A percentile compares a stretch with the other conserved stretches of the same genome.
These are phyloP conservation scores for Xenus cinereus DNA, from an alignment of 2,113 vertebrate species.

Conservation along the genomic window DNA sequence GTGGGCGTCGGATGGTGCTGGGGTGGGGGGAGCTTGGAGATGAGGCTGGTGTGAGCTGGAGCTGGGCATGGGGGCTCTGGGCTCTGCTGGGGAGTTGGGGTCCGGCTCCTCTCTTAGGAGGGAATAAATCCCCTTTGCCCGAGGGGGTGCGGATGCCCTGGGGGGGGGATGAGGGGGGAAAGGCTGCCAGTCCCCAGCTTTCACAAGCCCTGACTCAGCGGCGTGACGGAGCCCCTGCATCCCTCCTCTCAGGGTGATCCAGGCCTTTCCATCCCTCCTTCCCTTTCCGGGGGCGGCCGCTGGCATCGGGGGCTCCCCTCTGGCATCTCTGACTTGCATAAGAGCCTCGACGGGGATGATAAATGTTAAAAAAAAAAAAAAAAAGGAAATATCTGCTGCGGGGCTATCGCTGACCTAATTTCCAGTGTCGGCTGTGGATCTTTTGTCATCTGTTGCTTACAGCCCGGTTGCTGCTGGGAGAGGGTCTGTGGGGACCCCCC, in stretches of 20 bases:
- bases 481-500: background rate
- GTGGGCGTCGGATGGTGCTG: background rate
- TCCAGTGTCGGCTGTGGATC: background rate
- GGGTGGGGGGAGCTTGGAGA: background rate
- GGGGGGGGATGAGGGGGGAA: background rate
- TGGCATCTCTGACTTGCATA: background rate
- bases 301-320: background rate
- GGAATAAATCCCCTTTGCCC: background rate
- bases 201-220: background rate
- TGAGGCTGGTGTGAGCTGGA: background rate
- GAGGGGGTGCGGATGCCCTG: rapidly evolving
- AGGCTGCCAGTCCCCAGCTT: background rate
- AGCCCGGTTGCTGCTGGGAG: background rate
- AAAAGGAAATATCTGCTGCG: background rate
- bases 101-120: background rate
- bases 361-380: background rate
- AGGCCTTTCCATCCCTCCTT: background rate
- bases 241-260: background rate
- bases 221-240: rapidly evolving
- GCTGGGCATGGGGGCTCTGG: rapidly evolving
- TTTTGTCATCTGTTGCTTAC: slow-evolving; percentile 25
- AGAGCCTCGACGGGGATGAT: background rate
- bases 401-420: slow-evolving; percentile 40
- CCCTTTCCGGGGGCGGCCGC: background rate
- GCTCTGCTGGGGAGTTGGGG: background rate